Conservation (phyloP, 2,888 invertebrate species). For the Gibbula magus region DNA sequence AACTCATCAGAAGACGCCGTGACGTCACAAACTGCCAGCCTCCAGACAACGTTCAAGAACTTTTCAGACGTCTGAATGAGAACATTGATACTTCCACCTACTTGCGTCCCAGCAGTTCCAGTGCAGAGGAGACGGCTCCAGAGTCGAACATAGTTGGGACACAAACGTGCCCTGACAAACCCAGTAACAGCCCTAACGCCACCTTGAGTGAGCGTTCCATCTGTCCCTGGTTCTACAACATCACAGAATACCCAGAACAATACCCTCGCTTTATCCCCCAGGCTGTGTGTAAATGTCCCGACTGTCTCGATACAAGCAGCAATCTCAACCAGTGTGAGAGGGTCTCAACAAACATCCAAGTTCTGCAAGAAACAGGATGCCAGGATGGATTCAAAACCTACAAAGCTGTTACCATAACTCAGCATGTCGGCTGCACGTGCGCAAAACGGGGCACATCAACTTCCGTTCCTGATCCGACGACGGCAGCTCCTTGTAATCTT, state of each 20-base stretch:
- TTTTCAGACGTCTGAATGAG: neutral
- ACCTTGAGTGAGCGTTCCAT: neutral
- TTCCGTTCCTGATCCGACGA: too few relatives aligned
- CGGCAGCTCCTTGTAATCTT: too few relatives aligned
- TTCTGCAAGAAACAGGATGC: neutral
- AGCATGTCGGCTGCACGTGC: neutral
- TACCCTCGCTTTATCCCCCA: constrained; percentile 11
- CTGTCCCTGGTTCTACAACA: constrained; percentile 17
- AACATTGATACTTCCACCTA: neutral
- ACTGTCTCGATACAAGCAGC: neutral
- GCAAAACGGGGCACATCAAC: neutral
- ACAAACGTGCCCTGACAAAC: neutral
- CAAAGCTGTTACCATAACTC: neutral
- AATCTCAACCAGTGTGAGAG: neutral
- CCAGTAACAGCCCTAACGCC: neutral
- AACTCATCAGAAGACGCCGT: neutral
- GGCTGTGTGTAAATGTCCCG: constrained; percentile 4
- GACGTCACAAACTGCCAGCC: neutral
- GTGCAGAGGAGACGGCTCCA: neutral
- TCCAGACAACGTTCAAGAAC: neutral
- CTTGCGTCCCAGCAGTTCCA: neutral
- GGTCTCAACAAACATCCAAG: neutral
- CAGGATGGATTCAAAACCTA: neutral
- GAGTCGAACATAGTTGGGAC: neutral
- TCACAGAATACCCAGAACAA: neutral